phyloP scores from a whole-genome alignment of 2,797 vertebrate species.

The Chaetodon trifasciatus region DNA sequence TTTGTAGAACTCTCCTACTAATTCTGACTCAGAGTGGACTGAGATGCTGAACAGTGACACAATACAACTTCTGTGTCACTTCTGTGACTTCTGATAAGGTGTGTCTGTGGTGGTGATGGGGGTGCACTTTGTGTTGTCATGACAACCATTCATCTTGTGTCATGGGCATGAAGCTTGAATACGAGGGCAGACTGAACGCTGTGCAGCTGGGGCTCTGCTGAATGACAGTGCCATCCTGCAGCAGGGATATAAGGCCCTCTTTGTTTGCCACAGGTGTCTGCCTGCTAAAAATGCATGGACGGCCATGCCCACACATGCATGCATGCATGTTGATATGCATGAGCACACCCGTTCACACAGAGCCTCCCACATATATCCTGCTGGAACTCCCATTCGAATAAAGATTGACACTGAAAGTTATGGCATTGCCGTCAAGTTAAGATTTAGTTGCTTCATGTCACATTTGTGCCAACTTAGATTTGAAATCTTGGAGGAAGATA shows the following conservation, averaged over 20 bases:
- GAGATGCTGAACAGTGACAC: background rate
- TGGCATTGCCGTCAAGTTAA: background rate
- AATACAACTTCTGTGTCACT: background rate
- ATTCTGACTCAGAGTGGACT: accelerated
- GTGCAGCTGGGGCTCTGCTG: slow-evolving; percentile 75
- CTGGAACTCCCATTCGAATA: background rate
- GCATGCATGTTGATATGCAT: background rate
- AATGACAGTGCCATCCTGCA: slow-evolving; percentile 65
- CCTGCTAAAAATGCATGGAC: slow-evolving; percentile 49
- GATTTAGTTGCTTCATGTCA: background rate
- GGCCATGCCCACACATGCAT: slow-evolving; percentile 27
- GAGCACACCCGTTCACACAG: slow-evolving; percentile 7
- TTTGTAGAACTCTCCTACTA: accelerated
- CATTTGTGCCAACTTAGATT: slow-evolving; percentile 10
- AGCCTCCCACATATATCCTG: slow-evolving; percentile 12
- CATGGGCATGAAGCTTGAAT: slow-evolving; percentile 33
- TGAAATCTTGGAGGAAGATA: slow-evolving; percentile 2
- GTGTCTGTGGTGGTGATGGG: background rate
- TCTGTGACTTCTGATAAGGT: background rate
- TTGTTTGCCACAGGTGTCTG: slow-evolving; percentile 81
- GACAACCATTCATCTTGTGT: slow-evolving; percentile 51
- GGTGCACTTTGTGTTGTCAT: slow-evolving; percentile 35
- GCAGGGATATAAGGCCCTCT: slow-evolving; percentile 70
- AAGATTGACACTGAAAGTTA: background rate
- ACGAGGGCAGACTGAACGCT: slow-evolving; percentile 51